A percentile compares a stretch with the other conserved stretches of the same genome.
Conservation (phyloP, 2,888 invertebrate species). For the Xestobium rufovillosum region DNA sequence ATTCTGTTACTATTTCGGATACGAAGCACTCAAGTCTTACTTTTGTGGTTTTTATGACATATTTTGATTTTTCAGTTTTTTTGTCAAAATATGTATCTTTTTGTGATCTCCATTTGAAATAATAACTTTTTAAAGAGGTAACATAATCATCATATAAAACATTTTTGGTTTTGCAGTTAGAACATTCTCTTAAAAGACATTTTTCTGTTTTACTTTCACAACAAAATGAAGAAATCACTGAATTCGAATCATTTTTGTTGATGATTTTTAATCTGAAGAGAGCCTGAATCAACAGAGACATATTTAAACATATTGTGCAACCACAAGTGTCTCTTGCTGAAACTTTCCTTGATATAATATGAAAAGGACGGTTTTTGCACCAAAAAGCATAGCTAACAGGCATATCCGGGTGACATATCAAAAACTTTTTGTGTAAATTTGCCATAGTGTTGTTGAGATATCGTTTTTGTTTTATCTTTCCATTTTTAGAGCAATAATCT, state of each 20-base stretch:
- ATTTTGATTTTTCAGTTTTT: conserved; percentile 27
- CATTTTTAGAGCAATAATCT: conserved; percentile 26
- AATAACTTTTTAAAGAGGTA: too few relatives aligned
- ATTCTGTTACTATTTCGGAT: conserved; percentile 22
- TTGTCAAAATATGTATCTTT: conserved; percentile 21
- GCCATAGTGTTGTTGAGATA: conserved; percentile 24
- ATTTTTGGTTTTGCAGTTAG: too few relatives aligned
- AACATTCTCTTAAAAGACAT: too few relatives aligned
- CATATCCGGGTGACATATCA: conserved; percentile 26
- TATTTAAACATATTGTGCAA: background rate
- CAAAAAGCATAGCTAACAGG: too few relatives aligned
- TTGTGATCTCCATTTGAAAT: too few relatives aligned
- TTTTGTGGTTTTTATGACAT: conserved; percentile 25
- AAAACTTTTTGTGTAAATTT: conserved; percentile 27
- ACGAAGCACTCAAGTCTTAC: conserved; percentile 23
- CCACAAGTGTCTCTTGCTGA: conserved; percentile 23
- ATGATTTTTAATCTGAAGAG: too few relatives aligned
- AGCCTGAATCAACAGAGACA: background rate
- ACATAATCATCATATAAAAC: too few relatives aligned
- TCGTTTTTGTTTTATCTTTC: conserved; percentile 24
- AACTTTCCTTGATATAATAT: conserved; percentile 25
- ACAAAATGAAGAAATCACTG: too few relatives aligned
- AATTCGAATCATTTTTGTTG: too few relatives aligned
- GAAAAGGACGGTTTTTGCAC: conserved; percentile 5
- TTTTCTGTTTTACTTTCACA: too few relatives aligned